These are phyloP conservation scores for Nibea coibor DNA, from an alignment of 2,113 vertebrate genomes.

Conservation along the genomic window DNA sequence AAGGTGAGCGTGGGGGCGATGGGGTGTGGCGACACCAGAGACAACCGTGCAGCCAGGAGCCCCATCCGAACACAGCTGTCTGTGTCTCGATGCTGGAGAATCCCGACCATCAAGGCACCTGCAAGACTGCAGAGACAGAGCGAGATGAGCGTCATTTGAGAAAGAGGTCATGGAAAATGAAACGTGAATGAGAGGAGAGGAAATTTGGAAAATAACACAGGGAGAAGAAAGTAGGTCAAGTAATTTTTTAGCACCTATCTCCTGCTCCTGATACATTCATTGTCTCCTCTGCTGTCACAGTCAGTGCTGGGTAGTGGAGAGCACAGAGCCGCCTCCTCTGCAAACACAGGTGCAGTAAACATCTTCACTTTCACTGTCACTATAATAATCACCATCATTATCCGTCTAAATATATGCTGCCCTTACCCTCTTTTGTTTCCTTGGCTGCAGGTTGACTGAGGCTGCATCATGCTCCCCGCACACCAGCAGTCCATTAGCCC, in stretches of 20 bases:
- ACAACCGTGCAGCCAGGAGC: slow-evolving; percentile 85
- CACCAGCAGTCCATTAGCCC: slow-evolving; percentile 85
- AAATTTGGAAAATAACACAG: background rate
- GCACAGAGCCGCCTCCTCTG: slow-evolving; percentile 85
- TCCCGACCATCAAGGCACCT: slow-evolving; percentile 88
- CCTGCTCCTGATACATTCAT: slow-evolving; percentile 92
- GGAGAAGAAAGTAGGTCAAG: background rate
- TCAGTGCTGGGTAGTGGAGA: slow-evolving; percentile 86
- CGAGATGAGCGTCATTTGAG: background rate
- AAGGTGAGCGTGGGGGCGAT: slow-evolving; percentile 80
- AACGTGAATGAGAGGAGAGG: background rate
- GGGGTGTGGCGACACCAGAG: slow-evolving; percentile 84
- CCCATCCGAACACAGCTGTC: slow-evolving; percentile 86
- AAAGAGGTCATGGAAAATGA: slow-evolving; percentile 12
- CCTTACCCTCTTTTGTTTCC: slow-evolving; percentile 74
- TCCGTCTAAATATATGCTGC: background rate
- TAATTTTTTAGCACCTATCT: slow-evolving; percentile 85
- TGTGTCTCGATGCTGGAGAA: slow-evolving; percentile 82
- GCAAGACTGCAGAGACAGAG: slow-evolving; percentile 83
- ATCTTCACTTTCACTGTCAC: slow-evolving; percentile 2
- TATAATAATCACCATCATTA: background rate
- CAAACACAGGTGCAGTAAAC: slow-evolving; percentile 45
- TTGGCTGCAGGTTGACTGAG: slow-evolving; percentile 80
- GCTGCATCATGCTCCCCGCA: slow-evolving; percentile 84
- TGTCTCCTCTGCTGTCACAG: slow-evolving; percentile 80